phyloP scores from a whole-genome alignment of 1,140 invertebrate genomes.

The Drosophila pallidifrons region DNA sequence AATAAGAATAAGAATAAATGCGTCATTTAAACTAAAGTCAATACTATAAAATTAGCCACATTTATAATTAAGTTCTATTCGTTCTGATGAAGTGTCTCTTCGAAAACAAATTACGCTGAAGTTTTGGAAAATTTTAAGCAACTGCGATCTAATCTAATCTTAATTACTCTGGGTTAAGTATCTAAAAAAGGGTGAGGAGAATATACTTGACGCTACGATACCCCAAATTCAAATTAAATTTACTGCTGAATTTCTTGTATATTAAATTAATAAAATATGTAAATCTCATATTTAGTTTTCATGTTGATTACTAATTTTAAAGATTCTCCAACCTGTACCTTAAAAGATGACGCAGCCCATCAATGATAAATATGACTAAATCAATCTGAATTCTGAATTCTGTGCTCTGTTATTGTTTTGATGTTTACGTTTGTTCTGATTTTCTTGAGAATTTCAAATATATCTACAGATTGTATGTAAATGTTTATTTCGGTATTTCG shows the following conservation, averaged over 20 bases:
- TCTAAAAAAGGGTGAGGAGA: too few species aligned
- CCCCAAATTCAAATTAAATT: too few species aligned
- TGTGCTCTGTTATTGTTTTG: conserved; percentile 37
- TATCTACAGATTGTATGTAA: neutral
- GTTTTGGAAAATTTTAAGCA: neutral
- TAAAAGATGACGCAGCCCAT: conserved; percentile 6
- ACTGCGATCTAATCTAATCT: neutral
- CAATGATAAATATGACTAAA: conserved; percentile 7
- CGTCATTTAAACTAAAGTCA: conserved; percentile 4
- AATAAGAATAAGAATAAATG: conserved; percentile 8
- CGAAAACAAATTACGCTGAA: neutral
- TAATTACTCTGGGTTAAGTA: neutral
- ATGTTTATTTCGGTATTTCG: neutral
- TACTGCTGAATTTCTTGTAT: too few species aligned
- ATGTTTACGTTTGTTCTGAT: conserved; percentile 25
- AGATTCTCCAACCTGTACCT: neutral
- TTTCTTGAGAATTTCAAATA: neutral
- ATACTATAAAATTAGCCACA: neutral
- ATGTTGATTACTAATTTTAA: too few species aligned
- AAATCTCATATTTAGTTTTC: too few species aligned
- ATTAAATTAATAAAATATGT: too few species aligned
- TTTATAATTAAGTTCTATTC: neutral
- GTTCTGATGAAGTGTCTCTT: neutral
- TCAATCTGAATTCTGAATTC: conserved; percentile 12
- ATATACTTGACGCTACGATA: too few species aligned